Conservation (phyloP, 2,888 invertebrate species). For the Sussaba pulchella region DNA sequence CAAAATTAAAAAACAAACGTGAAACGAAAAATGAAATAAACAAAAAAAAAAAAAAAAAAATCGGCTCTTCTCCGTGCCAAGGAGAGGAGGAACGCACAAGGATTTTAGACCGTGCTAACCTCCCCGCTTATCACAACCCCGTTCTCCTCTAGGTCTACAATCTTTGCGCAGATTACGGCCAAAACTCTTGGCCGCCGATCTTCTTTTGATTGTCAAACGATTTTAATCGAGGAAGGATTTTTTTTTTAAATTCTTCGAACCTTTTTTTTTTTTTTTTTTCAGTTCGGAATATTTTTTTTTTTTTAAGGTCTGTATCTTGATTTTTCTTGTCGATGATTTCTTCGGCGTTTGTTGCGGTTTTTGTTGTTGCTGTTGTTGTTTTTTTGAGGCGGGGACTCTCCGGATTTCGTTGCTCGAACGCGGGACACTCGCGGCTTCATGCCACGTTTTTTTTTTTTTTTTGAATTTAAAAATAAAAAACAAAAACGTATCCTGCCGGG, state of each 20-base stretch:
- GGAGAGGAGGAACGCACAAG: constrained; percentile 74
- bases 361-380: constrained; percentile 41
- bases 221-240: constrained; percentile 70
- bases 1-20: too few species aligned
- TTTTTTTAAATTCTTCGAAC: constrained; percentile 26
- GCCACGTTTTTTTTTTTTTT: constrained; percentile 75
- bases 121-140: constrained; percentile 78
- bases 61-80: constrained; percentile 68
- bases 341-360: too few species aligned
- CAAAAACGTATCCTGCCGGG: constrained; percentile 65
- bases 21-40: too few species aligned
- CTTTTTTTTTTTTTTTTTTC: constrained; percentile 25
- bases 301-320: background rate
- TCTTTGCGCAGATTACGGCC: constrained; percentile 65
- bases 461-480: too few species aligned
- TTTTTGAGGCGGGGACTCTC: constrained; percentile 46
- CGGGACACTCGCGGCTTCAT: constrained; percentile 77
- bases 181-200: constrained; percentile 29
- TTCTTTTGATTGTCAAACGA: constrained; percentile 78
- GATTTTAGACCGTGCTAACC: constrained; percentile 77
- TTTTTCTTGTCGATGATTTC: constrained; percentile 74
- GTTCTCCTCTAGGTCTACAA: constrained; percentile 74
- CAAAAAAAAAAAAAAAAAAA: too few species aligned
- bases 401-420: constrained; percentile 32
- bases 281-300: background rate